Evolutionary conservation across 2,888 invertebrate genomes (phyloP).

Genomic region (Nomada hirtipes): DNA sequence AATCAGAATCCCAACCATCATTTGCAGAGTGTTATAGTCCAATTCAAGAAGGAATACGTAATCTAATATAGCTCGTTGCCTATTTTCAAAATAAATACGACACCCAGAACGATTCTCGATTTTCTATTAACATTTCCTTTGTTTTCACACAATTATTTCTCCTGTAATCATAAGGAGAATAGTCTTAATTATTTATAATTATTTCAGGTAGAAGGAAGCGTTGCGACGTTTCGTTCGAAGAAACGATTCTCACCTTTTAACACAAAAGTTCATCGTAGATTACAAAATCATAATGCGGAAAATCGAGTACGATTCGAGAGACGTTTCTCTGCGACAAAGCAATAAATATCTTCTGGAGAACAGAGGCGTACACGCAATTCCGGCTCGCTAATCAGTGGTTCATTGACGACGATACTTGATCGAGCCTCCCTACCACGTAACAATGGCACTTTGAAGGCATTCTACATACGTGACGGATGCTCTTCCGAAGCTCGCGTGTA

Average conservation of each 20-base stretch:
- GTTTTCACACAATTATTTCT: too few relatives aligned
- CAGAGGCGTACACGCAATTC: slow-evolving; percentile 6
- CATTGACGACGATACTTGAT: slow-evolving; percentile 47
- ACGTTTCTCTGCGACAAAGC: neutral
- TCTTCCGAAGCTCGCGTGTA: slow-evolving; percentile 30
- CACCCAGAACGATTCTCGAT: too few relatives aligned
- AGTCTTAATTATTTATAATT: too few relatives aligned
- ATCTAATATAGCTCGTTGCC: neutral
- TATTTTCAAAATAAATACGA: too few relatives aligned
- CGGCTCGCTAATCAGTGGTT: slow-evolving; percentile 44
- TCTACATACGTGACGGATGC: slow-evolving; percentile 47
- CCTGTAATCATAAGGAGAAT: too few relatives aligned
- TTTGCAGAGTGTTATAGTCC: neutral
- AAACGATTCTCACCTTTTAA: neutral
- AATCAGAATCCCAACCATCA: neutral
- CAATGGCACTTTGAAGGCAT: slow-evolving; percentile 45
- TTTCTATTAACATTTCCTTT: too few relatives aligned
- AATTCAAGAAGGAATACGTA: neutral
- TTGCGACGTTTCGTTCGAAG: neutral
- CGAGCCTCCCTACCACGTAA: slow-evolving; percentile 39
- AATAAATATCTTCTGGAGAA: slow-evolving; percentile 25
- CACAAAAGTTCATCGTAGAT: neutral
- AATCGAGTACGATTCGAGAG: slow-evolving; percentile 11
- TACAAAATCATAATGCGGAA: neutral
- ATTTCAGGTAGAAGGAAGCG: too few relatives aligned